A percentile compares a stretch with the other conserved stretches of the same genome.
Evolutionary conservation across 2,888 invertebrate species (phyloP).

Genomic region (Junonia oenone): DNA sequence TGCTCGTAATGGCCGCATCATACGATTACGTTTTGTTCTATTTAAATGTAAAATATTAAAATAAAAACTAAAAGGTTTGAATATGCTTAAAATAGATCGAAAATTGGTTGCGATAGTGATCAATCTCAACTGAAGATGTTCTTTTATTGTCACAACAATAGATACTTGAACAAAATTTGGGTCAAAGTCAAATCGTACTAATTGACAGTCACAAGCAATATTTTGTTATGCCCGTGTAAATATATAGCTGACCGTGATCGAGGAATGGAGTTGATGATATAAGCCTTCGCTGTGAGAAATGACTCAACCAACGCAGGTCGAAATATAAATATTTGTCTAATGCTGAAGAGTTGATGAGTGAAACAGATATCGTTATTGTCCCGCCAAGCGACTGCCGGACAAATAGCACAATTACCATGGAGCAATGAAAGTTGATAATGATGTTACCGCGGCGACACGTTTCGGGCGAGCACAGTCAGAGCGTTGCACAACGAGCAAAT

Average conservation of each 20-base stretch:
- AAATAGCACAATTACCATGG: constrained; percentile 62
- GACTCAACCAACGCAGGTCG: constrained; percentile 9
- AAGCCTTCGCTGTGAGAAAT: constrained; percentile 8
- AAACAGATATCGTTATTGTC: constrained; percentile 57
- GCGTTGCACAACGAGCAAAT: constrained; percentile 42
- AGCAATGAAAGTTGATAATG: constrained; percentile 75
- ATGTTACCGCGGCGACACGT: constrained; percentile 73
- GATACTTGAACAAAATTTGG: constrained; percentile 13
- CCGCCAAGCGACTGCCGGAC: constrained; percentile 40
- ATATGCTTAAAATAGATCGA: not conserved
- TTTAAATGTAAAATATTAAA: not conserved
- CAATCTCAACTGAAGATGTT: constrained; percentile 4
- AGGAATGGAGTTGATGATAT: constrained; percentile 16
- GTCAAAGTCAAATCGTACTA: constrained; percentile 28
- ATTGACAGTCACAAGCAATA: constrained; percentile 25
- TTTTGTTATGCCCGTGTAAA: constrained; percentile 21
- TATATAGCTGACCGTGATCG: constrained; percentile 14
- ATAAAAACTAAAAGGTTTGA: not conserved
- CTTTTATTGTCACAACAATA: constrained; percentile 10
- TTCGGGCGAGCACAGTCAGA: constrained; percentile 63
- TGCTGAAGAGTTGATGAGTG: constrained; percentile 53
- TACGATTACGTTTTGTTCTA: not conserved
- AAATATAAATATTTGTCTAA: constrained; percentile 40
- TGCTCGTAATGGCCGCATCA: not conserved
- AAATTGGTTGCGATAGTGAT: not conserved